Evolutionary conservation across 2,113 vertebrate species (phyloP).

Genomic region (Podarcis cretensis): DNA sequence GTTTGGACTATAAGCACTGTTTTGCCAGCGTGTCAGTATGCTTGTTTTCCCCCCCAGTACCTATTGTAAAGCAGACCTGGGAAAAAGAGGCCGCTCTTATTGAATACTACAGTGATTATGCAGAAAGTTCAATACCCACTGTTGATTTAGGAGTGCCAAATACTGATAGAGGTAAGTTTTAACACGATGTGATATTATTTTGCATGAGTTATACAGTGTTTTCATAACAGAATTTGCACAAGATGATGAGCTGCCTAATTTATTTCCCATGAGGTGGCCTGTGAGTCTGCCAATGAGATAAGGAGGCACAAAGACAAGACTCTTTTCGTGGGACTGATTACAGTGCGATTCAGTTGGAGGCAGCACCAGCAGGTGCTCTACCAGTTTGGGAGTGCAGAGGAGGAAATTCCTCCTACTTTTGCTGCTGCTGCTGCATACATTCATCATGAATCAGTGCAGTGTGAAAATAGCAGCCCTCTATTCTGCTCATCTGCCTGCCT

Average conservation of each 20-base stretch:
- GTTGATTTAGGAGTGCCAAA: slow-evolving; percentile 92
- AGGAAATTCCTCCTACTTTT: too few relatives aligned
- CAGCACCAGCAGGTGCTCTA: background rate
- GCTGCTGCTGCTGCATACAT: background rate
- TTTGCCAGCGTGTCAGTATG: slow-evolving; percentile 6
- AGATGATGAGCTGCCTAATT: background rate
- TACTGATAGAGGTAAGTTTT: slow-evolving; percentile 90
- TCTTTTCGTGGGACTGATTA: background rate
- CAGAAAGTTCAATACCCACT: slow-evolving; percentile 90
- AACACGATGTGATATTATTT: background rate
- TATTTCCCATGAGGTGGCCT: background rate
- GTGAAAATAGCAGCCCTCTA: background rate
- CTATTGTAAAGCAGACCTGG: slow-evolving; percentile 97
- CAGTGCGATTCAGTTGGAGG: background rate
- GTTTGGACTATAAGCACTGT: background rate
- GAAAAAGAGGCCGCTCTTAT: slow-evolving; percentile 85
- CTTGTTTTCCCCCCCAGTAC: slow-evolving; percentile 78
- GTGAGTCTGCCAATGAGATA: background rate
- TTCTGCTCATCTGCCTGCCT: background rate
- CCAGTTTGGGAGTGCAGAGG: too few relatives aligned
- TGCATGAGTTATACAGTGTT: background rate
- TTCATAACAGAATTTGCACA: background rate
- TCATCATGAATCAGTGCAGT: background rate
- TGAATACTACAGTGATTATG: slow-evolving; percentile 93
- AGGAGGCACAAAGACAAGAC: background rate